Conservation (phyloP, 2,113 vertebrate species). For the Mirounga angustirostris region DNA sequence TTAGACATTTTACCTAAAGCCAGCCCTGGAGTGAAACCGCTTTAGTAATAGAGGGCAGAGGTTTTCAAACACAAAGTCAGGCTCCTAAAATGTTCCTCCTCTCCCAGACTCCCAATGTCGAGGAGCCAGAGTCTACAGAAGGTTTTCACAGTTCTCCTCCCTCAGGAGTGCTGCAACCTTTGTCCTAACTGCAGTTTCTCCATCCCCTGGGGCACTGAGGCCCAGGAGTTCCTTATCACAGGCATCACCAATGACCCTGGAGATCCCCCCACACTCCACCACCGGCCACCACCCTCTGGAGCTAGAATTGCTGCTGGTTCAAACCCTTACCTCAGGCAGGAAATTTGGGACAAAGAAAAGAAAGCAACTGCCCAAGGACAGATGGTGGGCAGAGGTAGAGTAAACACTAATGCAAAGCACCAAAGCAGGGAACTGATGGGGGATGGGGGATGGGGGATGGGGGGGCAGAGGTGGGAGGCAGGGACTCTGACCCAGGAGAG, state of each 20-base stretch:
- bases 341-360: neutral
- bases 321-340: neutral
- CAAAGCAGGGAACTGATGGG: neutral
- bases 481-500: neutral
- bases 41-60: neutral
- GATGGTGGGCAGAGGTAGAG: neutral
- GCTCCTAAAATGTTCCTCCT: neutral
- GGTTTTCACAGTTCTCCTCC: neutral
- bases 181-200: neutral
- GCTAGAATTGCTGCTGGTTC: neutral
- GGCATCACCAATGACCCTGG: neutral
- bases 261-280: neutral
- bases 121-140: neutral
- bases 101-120: neutral
- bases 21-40: neutral
- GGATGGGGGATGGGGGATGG: rapidly evolving
- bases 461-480: neutral
- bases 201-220: neutral
- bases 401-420: neutral
- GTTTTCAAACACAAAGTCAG: neutral
- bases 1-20: neutral
- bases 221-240: neutral
- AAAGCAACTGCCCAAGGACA: neutral
- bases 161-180: neutral
- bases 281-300: too few species aligned